Conservation (phyloP, 2,113 vertebrate genomes). For the Electrona antarctica region DNA sequence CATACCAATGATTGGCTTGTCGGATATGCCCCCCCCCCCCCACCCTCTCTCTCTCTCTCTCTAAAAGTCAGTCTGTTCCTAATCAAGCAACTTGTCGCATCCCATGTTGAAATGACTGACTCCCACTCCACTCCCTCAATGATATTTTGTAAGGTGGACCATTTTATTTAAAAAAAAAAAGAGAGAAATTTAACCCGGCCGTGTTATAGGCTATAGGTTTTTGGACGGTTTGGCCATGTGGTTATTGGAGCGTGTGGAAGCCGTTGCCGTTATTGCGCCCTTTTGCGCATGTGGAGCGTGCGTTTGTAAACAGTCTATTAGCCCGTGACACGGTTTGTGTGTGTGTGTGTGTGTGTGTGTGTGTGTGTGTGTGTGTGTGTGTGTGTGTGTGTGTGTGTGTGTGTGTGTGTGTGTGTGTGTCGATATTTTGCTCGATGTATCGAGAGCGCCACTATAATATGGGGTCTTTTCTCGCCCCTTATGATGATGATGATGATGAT, state of each 20-base stretch:
- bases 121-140: constrained; percentile 54
- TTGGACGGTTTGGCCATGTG: constrained; percentile 48
- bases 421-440: constrained; percentile 15
- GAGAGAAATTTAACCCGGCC: too few relatives aligned
- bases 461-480: constrained; percentile 48
- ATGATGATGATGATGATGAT: constrained; percentile 55
- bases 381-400: constrained; percentile 17
- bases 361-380: constrained; percentile 15
- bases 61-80: too few relatives aligned
- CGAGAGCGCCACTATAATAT: constrained; percentile 44
- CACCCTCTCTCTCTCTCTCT: constrained; percentile 53
- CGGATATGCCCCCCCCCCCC: constrained; percentile 51
- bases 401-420: constrained; percentile 32
- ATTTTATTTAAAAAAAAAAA: constrained; percentile 36
- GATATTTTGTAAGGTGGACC: constrained; percentile 43
- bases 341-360: constrained; percentile 31
- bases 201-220: too few relatives aligned
- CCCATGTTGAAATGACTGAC: too few relatives aligned
- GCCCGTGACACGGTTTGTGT: constrained; percentile 24
- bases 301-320: background rate
- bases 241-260: constrained; percentile 72
- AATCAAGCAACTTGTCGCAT: constrained; percentile 77
- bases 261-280: constrained; percentile 1
- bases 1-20: constrained; percentile 53
- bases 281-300: constrained; percentile 25